Evolutionary conservation across 1,140 invertebrate species (phyloP), one percentile per base, ranked within the genome.

Genomic region (Orius insidiosus): DNA sequence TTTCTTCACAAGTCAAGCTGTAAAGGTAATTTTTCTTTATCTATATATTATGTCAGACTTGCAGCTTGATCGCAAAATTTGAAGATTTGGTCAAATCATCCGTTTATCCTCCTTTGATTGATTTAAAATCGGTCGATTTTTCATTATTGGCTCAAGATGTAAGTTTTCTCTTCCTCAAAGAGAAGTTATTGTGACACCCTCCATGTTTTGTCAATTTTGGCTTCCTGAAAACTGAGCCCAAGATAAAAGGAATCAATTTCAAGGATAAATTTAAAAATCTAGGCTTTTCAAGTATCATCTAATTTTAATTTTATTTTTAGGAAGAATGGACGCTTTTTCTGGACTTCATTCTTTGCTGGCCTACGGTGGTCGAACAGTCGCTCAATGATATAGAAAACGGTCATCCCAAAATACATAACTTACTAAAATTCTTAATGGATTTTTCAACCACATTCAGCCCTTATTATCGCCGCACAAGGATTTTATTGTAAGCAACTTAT

Each of bases 401-500:
- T 24, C 24, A 24, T 3, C 24, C 24, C n/a, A 24, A 24, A 24
- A 24, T 24, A 4, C 24, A 24, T 24, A 24, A 4, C 7, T 24
- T 24, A 24, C 7, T 24, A 4, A 24, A 24, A 24, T 24, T 24
- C 7, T 24, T 24, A 24, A 24, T 24, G 24, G 24, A 24, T 24
- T 24, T 24, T 24, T 24, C 24, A 7, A 24, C 24, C 3, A 24
- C 24, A 3, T 76, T 80, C 52, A 83, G 80, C 54, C 66, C 70
- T 35, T 85, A 81, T 53, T 85, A 85, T 57, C 66, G 72, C 48
- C 68, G 68, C 59, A 68, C 72, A 38, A 69, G 71, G 54, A 69
- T 82, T 54, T 61, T 82, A 70, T 68, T 40, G 78, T 79, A 65
- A 68, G 60, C n/a, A n/a, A n/a, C n/a, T 61, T 33, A n/a, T n/a